Evolutionary conservation across 92 coral and sea anemone genomes (phyloP).

Genomic region (Epizoanthus rinbou): DNA sequence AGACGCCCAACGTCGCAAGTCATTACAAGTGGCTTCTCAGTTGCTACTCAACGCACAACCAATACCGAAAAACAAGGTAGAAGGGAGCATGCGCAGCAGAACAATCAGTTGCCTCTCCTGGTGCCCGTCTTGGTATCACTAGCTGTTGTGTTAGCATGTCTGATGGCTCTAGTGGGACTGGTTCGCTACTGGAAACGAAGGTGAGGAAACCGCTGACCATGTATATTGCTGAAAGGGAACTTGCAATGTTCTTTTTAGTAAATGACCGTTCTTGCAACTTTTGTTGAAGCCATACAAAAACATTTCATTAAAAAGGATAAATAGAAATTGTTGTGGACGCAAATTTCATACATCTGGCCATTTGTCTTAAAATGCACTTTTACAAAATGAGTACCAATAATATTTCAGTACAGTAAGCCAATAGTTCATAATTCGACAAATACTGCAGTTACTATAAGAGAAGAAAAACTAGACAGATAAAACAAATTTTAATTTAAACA

Average conservation of each 20-base stretch:
- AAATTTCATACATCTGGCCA: no score
- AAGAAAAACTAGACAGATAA: no score
- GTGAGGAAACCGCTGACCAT: background rate
- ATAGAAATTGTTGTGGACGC: no score
- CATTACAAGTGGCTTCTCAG: background rate
- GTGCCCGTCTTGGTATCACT: slow-evolving; percentile 17
- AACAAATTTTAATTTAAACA: no score
- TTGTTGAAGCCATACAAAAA: no score
- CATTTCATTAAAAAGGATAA: no score
- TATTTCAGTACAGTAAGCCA: background rate
- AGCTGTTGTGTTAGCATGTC: slow-evolving; percentile 1
- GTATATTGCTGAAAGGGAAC: background rate
- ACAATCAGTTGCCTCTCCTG: background rate
- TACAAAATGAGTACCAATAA: background rate
- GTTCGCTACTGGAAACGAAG: slow-evolving; percentile 32
- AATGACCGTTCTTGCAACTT: background rate
- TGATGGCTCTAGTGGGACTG: background rate
- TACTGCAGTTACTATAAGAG: background rate
- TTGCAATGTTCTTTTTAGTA: background rate
- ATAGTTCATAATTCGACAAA: background rate
- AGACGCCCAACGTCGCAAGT: slow-evolving; percentile 1
- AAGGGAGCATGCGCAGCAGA: slow-evolving; percentile 27
- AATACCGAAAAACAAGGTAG: slow-evolving; percentile 4
- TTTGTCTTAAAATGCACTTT: no score
- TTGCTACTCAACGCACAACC: background rate